Conservation (phyloP, 2,113 vertebrate species). For the Paratilapia polleni region DNA sequence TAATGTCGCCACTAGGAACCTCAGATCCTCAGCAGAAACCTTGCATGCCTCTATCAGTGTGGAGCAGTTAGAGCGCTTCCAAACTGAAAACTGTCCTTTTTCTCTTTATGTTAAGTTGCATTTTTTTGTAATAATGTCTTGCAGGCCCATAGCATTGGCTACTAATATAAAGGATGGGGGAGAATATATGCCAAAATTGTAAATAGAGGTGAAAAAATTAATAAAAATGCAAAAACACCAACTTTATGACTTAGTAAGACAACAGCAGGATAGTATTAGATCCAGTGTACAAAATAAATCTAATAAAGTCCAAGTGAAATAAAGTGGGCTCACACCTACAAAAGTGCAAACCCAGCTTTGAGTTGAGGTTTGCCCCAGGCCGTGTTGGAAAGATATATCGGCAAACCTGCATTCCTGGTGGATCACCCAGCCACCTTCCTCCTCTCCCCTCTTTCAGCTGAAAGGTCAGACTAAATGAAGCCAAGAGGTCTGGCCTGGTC, state of each 20-base stretch:
- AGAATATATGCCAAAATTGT: background rate
- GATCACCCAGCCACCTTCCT: slow-evolving; percentile 38
- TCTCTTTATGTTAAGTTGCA: background rate
- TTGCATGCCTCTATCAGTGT: slow-evolving; percentile 67
- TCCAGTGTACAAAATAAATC: background rate
- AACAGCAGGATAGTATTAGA: background rate
- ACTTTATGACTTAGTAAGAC: background rate
- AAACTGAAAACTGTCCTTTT: slow-evolving; percentile 54
- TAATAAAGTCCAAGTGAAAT: background rate
- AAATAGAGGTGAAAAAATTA: background rate
- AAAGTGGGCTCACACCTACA: background rate
- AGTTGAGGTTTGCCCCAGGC: slow-evolving; percentile 19
- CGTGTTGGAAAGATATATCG: slow-evolving; percentile 20
- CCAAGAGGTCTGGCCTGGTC: slow-evolving; percentile 13
- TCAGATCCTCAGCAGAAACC: slow-evolving; percentile 69
- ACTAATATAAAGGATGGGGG: background rate
- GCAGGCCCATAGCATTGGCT: background rate
- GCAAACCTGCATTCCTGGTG: slow-evolving; percentile 54
- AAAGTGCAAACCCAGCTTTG: background rate
- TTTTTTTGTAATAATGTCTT: background rate
- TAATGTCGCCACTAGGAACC: slow-evolving; percentile 78
- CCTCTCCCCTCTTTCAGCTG: slow-evolving; percentile 15
- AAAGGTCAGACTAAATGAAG: slow-evolving; percentile 74
- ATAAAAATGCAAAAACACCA: background rate
- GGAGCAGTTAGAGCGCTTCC: slow-evolving; percentile 64